Evolutionary conservation across 2,113 vertebrate genomes (phyloP).

Genomic region (Sphyrna mokarran): DNA sequence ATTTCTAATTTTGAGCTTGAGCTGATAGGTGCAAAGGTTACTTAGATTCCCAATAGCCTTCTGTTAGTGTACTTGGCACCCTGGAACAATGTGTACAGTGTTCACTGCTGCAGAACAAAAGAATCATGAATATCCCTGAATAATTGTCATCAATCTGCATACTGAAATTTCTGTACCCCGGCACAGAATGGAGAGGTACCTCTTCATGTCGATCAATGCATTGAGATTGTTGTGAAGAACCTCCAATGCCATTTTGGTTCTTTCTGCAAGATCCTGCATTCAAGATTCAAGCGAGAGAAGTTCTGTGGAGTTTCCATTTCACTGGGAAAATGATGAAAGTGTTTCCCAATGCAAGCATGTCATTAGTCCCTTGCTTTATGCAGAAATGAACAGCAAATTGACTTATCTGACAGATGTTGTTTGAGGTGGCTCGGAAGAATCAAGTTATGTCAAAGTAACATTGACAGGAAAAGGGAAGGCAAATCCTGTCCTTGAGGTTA

Average conservation of each 20-base stretch:
- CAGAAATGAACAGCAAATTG: not conserved
- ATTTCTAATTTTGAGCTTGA: not conserved
- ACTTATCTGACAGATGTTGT: not conserved
- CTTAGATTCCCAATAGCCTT: not conserved
- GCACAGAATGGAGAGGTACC: not conserved
- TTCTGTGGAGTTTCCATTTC: not conserved
- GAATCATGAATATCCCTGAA: not conserved
- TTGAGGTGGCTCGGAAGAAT: not conserved
- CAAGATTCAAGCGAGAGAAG: not conserved
- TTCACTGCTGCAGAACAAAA: not conserved
- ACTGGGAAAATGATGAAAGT: not conserved
- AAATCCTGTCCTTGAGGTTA: not conserved
- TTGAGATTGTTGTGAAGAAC: not conserved
- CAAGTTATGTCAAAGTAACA: not conserved
- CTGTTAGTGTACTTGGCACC: not conserved
- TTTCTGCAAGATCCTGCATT: not conserved
- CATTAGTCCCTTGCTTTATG: not conserved
- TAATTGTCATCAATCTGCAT: not conserved
- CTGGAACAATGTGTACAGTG: not conserved
- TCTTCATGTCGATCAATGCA: not conserved
- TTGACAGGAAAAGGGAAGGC: not conserved
- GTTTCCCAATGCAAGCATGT: not conserved
- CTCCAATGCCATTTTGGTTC: not conserved
- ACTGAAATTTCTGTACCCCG: not conserved
- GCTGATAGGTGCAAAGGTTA: not conserved